Percentiles rank a stretch among this genome's conserved stretches.
Evolutionary conservation across 2,797 vertebrate species (phyloP).

Genomic region (Notolepis coatsorum): DNA sequence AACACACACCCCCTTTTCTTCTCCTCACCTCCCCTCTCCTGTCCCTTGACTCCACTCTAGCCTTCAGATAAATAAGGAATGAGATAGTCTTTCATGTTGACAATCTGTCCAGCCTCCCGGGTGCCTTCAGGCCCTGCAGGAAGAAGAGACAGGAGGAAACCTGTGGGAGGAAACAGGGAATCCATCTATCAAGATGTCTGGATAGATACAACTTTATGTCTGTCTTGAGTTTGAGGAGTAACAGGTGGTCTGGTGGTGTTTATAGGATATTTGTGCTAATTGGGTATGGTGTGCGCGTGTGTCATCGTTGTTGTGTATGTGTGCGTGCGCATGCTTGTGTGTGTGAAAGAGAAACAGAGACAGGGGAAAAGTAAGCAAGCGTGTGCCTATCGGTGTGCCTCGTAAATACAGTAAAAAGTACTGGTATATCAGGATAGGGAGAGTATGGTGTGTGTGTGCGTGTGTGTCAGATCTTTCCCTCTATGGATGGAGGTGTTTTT

Average conservation of each 20-base stretch:
- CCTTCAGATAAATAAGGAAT: constrained; percentile 70
- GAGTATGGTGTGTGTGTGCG: too few species aligned
- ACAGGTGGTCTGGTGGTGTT: not conserved
- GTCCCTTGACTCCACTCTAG: constrained; percentile 52
- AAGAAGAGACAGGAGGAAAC: constrained; percentile 23
- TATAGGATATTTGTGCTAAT: constrained; percentile 1
- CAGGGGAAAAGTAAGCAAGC: too few species aligned
- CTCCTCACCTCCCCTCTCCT: not conserved
- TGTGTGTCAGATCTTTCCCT: too few species aligned
- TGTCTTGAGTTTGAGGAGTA: not conserved
- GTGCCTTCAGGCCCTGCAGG: constrained; percentile 28
- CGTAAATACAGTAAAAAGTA: too few species aligned
- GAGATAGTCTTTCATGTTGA: constrained; percentile 59
- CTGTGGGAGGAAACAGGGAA: not conserved
- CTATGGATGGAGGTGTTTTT: constrained; percentile 22
- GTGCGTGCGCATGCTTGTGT: too few species aligned
- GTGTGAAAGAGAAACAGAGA: too few species aligned
- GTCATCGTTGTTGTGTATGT: constrained; percentile 8
- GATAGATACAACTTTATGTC: not conserved
- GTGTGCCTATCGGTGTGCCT: too few species aligned
- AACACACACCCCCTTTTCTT: not conserved
- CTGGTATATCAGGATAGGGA: too few species aligned
- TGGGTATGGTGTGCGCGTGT: constrained; percentile 9
- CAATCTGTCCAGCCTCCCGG: constrained; percentile 40
- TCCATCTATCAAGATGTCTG: too few species aligned